Conservation (phyloP, 2,797 vertebrate species). For the Micropoecilia bifurca region DNA sequence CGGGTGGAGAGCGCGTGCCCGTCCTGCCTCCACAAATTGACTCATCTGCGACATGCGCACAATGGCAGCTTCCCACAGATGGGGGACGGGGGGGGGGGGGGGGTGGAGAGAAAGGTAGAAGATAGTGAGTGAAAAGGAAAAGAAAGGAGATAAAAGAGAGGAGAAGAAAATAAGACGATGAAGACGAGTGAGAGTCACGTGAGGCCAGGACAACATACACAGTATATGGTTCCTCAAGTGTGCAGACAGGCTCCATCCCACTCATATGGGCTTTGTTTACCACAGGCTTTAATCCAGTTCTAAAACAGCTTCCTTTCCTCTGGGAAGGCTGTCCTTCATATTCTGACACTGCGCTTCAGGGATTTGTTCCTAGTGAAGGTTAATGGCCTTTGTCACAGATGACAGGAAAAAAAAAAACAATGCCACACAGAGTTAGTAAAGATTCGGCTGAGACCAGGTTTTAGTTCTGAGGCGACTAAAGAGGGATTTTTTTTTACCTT, state of each 20-base stretch:
- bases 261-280: neutral
- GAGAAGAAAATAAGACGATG: slow-evolving; percentile 24
- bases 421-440: neutral
- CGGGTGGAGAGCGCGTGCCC: slow-evolving; percentile 25
- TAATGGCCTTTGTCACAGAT: slow-evolving; percentile 32
- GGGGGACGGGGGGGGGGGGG: slow-evolving; percentile 76
- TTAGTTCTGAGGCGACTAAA: neutral
- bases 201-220: slow-evolving; percentile 33
- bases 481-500: neutral
- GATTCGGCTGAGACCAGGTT: neutral
- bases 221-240: slow-evolving; percentile 28
- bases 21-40: slow-evolving; percentile 78
- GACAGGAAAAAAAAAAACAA: neutral
- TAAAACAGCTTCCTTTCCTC: slow-evolving; percentile 6
- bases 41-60: slow-evolving; percentile 78
- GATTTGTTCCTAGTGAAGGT: slow-evolving; percentile 29
- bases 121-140: slow-evolving; percentile 35
- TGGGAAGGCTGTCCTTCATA: slow-evolving; percentile 5
- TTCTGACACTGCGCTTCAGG: slow-evolving; percentile 16
- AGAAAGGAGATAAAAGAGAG: slow-evolving; percentile 9
- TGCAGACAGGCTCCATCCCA: slow-evolving; percentile 2
- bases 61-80: slow-evolving; percentile 76
- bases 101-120: slow-evolving; percentile 57
- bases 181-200: slow-evolving; percentile 38
- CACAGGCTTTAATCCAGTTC: slow-evolving; percentile 4